Conservation (phyloP, 2,113 vertebrate genomes). For the Notarius quadriscutis region DNA sequence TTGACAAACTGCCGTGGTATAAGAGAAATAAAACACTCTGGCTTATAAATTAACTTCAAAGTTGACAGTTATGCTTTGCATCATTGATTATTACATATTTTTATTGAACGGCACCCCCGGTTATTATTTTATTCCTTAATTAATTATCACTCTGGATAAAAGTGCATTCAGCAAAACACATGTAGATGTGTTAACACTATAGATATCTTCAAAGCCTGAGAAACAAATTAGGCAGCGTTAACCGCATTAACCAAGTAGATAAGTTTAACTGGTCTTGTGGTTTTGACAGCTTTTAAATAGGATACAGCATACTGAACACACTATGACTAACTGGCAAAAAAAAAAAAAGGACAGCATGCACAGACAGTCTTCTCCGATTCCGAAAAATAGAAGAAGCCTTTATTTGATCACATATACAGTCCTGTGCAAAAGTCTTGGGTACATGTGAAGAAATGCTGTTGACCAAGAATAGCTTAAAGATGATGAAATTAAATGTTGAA, state of each 20-base stretch:
- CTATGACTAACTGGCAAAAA: not conserved
- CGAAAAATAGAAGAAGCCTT: not conserved
- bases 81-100: not conserved
- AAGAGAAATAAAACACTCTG: not conserved
- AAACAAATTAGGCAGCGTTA: not conserved
- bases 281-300: not conserved
- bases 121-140: not conserved
- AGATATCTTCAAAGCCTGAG: not conserved
- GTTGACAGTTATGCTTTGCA: not conserved
- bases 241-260: not conserved
- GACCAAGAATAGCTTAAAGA: too few species aligned
- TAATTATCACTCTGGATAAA: not conserved
- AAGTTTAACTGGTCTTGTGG: not conserved
- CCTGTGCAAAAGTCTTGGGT: too few species aligned
- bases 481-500: too few species aligned
- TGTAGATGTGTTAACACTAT: not conserved
- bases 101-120: not conserved
- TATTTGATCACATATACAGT: not conserved
- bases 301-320: not conserved
- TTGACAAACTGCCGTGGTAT: not conserved
- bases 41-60: not conserved
- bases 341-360: not conserved
- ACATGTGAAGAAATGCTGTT: too few species aligned
- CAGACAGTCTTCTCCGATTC: not conserved
- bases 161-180: not conserved